phyloP scores from a whole-genome alignment of 2,888 invertebrate genomes.

The Sycophila texana region DNA sequence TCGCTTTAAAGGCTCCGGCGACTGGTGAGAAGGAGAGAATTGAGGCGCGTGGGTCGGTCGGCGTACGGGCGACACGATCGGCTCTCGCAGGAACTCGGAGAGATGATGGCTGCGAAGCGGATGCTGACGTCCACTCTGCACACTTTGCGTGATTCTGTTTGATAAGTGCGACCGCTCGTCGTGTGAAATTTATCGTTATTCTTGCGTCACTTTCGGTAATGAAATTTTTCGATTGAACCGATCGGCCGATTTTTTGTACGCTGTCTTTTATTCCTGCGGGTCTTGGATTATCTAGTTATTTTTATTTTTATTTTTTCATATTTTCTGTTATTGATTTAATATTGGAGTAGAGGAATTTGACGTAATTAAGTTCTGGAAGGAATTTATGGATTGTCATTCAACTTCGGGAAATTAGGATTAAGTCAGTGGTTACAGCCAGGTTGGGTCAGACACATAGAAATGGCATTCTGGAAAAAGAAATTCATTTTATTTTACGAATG shows the following conservation, averaged over 20 bases:
- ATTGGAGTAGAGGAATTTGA: neutral
- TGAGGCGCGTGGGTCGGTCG: neutral
- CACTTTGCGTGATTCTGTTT: constrained; percentile 7
- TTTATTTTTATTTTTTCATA: no score
- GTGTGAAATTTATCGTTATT: constrained; percentile 4
- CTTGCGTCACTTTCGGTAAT: constrained; percentile 11
- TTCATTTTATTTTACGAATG: no score
- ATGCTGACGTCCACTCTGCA: neutral
- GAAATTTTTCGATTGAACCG: neutral
- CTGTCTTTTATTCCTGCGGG: no score
- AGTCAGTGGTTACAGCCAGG: no score
- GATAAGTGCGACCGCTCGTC: neutral
- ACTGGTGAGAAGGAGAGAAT: neutral
- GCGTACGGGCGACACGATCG: neutral
- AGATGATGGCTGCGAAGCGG: neutral
- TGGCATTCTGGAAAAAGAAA: no score
- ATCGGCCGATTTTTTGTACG: no score
- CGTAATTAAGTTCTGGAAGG: neutral
- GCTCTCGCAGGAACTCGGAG: neutral
- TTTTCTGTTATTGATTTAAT: neutral
- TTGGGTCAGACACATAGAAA: no score
- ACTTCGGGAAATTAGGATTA: no score
- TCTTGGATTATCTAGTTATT: neutral
- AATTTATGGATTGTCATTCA: no score
- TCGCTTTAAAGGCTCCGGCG: neutral